phyloP scores from a whole-genome alignment of 2,888 invertebrate species.

The Aspidiotus destructor region DNA sequence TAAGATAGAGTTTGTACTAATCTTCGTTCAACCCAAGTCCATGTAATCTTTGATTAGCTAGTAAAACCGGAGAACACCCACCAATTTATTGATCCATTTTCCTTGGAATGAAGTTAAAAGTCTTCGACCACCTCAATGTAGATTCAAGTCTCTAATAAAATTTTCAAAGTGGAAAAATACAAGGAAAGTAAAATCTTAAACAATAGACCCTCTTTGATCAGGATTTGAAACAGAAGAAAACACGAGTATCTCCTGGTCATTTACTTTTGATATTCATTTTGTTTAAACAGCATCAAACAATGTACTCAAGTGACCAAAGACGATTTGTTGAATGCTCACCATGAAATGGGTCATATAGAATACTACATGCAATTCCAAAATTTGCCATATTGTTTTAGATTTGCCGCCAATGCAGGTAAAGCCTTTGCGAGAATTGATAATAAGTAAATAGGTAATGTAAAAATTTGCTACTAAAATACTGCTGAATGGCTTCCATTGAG shows the following conservation, averaged over 20 bases:
- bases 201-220: no score
- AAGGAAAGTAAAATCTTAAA: no score
- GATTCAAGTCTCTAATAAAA: no score
- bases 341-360: slow-evolving; percentile 74
- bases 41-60: no score
- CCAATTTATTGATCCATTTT: no score
- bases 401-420: slow-evolving; percentile 47
- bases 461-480: not conserved
- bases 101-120: no score
- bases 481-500: not conserved
- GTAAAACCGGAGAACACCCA: no score
- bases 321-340: slow-evolving; percentile 47
- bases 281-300: slow-evolving; percentile 57
- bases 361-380: slow-evolving; percentile 65
- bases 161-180: no score
- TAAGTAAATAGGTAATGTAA: not conserved
- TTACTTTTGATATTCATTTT: not conserved
- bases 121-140: no score
- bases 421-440: not conserved
- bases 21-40: no score
- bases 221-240: no score
- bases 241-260: not conserved
- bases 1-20: no score
- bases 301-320: slow-evolving; percentile 58
- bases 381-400: slow-evolving; percentile 59